Conservation (phyloP, 2,888 invertebrate genomes). For the Rhamphomyia laevipes region DNA sequence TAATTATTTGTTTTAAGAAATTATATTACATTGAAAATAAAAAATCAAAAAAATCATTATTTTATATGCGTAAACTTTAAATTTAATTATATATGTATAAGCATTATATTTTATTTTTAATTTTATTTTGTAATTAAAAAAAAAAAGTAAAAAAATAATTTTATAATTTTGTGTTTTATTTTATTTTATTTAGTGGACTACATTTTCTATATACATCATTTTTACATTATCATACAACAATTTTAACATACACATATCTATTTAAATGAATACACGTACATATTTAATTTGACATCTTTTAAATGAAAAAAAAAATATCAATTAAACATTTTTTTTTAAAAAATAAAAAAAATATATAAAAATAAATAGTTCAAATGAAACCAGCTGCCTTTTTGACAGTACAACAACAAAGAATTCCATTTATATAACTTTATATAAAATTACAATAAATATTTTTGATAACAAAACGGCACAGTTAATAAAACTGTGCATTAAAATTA, state of each 20-base stretch:
- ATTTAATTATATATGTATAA: not conserved
- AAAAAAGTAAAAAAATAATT: conserved; percentile 10
- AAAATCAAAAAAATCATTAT: too few relatives aligned
- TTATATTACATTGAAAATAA: too few relatives aligned
- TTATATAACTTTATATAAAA: too few relatives aligned
- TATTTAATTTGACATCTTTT: conserved; percentile 4
- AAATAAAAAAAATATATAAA: conserved; percentile 5
- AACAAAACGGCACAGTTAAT: too few relatives aligned
- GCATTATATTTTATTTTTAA: conserved; percentile 11
- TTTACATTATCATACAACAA: conserved; percentile 5
- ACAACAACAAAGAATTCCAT: conserved; percentile 13
- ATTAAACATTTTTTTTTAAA: not conserved
- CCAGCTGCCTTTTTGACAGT: conserved; percentile 23
- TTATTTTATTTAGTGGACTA: too few relatives aligned
- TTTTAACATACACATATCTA: not conserved
- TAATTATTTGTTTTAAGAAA: conserved; percentile 10
- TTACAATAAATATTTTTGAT: too few relatives aligned
- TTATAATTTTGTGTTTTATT: conserved; percentile 8
- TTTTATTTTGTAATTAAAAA: conserved; percentile 7
- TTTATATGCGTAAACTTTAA: too few relatives aligned
- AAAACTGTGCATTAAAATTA: too few relatives aligned
- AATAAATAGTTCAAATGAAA: conserved; percentile 18
- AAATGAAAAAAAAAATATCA: not conserved
- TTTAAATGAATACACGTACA: not conserved
- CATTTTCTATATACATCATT: too few relatives aligned